phyloP scores from a whole-genome alignment of 30 jellyfish, hydroid and myxozoan genomes.

The Phacellophora camtschatica region DNA sequence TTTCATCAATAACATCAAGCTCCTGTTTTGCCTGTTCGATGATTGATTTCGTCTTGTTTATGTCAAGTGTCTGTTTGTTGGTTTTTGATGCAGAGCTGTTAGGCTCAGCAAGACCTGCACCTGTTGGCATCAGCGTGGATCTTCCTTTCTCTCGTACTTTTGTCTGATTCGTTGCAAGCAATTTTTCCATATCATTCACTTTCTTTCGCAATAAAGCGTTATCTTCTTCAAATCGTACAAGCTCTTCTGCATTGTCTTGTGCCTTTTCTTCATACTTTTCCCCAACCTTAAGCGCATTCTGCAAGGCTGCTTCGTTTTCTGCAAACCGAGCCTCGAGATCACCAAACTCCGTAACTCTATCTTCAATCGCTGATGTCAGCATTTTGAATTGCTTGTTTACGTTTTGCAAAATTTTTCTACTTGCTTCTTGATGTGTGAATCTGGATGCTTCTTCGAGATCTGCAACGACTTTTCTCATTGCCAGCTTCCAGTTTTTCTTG shows the following conservation, averaged over 20 bases:
- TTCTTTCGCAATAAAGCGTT: not conserved
- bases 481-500: constrained; percentile 41
- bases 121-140: constrained; percentile 32
- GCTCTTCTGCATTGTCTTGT: not conserved
- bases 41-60: not conserved
- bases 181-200: not conserved
- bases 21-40: not conserved
- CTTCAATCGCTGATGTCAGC: constrained; percentile 34
- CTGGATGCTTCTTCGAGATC: constrained; percentile 41
- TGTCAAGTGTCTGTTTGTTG: not conserved
- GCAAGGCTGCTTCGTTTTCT: constrained; percentile 29
- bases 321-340: constrained; percentile 30
- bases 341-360: constrained; percentile 17
- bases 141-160: constrained; percentile 11
- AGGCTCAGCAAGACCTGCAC: constrained; percentile 37
- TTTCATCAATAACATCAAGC: too few species aligned
- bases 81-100: constrained; percentile 13
- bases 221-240: not conserved
- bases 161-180: not conserved
- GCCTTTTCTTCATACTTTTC: not conserved
- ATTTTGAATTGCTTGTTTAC: constrained; percentile 37
- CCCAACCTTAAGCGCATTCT: constrained; percentile 1
- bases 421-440: constrained; percentile 28
- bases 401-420: constrained; percentile 23
- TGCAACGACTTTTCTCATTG: constrained; percentile 20